Base-by-base conservation (phyloP, 2,113 vertebrate genomes). In the Dasyornis broadbenti region DNA sequence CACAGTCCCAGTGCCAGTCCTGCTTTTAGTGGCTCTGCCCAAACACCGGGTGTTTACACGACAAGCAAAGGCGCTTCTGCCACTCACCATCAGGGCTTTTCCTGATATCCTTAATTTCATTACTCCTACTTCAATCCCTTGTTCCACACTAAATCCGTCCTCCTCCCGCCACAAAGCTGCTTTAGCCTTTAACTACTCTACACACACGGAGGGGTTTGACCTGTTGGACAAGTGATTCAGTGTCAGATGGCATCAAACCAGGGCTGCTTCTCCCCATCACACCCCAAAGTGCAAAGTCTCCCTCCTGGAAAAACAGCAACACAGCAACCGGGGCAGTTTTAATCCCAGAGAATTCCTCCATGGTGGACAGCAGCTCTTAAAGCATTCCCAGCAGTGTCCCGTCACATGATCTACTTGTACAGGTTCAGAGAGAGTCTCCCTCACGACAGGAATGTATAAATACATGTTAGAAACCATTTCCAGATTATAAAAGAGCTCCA, bases 141-240 rank as follows among this genome's bases (percentile, higher is more conserved):
- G 92, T 82, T 94, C 66, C 95, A 95, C 56, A 95, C 90, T 95
- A 95, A 91, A 92, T 91, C 86, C 95, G 71, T 79, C 40, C 96
- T 94, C 89, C 94, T 96, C 94, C 95, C 6, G 47, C 89, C 92
- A 79, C 94, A 86, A 79, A 95, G 89, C 92, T 88, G 16, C 66
- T 95, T 81, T 89, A 73, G 92, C 87, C 89, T 91, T 47, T 91
- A 70, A 57, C 95, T 92, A 87, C 93, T 44, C 93, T 92, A 90
- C 90, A 83, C 52, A 42, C 31, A 53, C 23, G 45, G 75, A 88
- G 94, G 76, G 52, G 52, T 94, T 37, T 60, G 89, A 96, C 96
- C 95, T 96, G 92, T 94, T 60, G 93, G 93, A 93, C 93, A 92
- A 94, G 93, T 42, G 82, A 81, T 7, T 78, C 64, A 9, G 85